Conservation (phyloP, 2,797 vertebrate species). For the Tapera naevia region DNA sequence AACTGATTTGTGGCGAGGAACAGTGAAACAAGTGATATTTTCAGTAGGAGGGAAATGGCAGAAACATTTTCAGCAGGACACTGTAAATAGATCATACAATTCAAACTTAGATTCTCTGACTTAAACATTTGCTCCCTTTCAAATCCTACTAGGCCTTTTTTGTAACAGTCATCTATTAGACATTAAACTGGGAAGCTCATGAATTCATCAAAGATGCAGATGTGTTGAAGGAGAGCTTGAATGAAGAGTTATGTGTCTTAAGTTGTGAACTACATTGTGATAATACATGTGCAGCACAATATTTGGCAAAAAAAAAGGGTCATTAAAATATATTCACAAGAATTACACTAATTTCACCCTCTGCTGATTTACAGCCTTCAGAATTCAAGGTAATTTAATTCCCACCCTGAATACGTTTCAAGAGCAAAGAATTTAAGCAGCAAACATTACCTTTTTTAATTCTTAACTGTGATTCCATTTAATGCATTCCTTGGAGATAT, state of each 20-base stretch:
- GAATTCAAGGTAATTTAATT: not conserved
- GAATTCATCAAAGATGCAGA: not conserved
- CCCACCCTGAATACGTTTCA: not conserved
- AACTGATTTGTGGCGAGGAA: not conserved
- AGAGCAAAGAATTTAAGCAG: not conserved
- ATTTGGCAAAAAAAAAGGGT: not conserved
- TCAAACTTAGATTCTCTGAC: not conserved
- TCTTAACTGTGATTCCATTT: not conserved
- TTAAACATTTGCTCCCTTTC: not conserved
- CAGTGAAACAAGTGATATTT: not conserved
- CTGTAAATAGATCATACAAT: not conserved
- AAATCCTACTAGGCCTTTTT: not conserved
- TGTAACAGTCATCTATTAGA: not conserved
- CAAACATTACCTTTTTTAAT: not conserved
- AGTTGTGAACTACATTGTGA: not conserved
- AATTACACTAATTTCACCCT: not conserved
- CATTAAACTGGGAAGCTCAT: not conserved
- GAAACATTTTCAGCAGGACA: fast-evolving
- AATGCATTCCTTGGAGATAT: not conserved
- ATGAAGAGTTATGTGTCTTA: not conserved
- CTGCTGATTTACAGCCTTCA: not conserved
- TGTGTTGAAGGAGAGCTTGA: not conserved
- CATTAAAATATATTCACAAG: not conserved
- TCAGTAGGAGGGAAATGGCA: not conserved
- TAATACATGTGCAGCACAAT: not conserved